Evolutionary conservation across 2,113 vertebrate genomes (phyloP), one percentile per base, ranked within the genome.

Genomic region (Corythornis cristatus): DNA sequence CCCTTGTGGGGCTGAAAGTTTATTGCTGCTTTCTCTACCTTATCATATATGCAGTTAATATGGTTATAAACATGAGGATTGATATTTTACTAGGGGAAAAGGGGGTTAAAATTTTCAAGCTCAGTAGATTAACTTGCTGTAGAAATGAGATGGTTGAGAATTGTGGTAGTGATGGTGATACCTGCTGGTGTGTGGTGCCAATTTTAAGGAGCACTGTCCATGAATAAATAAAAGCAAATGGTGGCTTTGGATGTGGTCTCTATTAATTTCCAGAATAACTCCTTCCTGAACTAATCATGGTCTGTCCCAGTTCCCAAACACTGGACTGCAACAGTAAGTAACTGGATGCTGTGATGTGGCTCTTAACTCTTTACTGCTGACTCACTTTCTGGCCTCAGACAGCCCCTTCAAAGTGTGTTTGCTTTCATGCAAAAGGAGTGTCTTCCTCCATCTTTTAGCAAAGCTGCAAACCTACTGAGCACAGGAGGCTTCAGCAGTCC

Each of bases 241-340:
- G 46, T 94, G 60, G 50, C 68, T 88, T 76, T 94, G 46, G n/a
- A 56, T 89, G 64, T 73, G 3, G 9, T 77, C 56, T 95, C 43
- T 94, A 15, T 93, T 95, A 16, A 91, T 92, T 93, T 96, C n/a
- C 64, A 89, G 74, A 82, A 60, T 73, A 83, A 74, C 26, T 80
- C 66, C 40, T 80, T 85, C 60, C 26, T 83, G 60, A 64, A 91
- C 70, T 54, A 84, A 76, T 80, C 3, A 0, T 60, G 46, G 33
- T 89, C 82, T 85, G 67, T 43, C 72, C 64, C 58, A 0, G 1
- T 66, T 80, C 89, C 56, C 23, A 51, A 87, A 37, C 60, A 60
- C 56, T 64, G 75, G 18, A n/a, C 64, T 80, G 31, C 15, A 50
- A 29, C 79, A 53, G n/a, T 51, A 67, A 82, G 43, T 51, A 89